A percentile compares a stretch with the other conserved stretches of the same genome.
phyloP scores from a whole-genome alignment of 2,888 invertebrate genomes.

The Dasypolia templi region DNA sequence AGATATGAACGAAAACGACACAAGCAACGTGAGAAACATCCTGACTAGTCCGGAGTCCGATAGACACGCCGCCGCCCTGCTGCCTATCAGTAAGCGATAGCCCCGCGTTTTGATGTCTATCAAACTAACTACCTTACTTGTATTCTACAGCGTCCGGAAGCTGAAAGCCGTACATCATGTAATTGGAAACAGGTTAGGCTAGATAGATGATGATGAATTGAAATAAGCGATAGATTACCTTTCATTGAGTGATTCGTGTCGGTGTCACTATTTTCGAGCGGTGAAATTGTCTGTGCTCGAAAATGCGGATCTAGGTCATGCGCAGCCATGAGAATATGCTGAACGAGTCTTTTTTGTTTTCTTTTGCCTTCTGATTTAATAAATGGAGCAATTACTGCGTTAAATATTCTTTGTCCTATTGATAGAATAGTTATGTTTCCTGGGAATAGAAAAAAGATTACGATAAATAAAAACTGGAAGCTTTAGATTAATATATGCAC shows the following conservation, averaged over 20 bases:
- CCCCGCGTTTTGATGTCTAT: too few species aligned
- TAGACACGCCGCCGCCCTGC: too few species aligned
- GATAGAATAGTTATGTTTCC: not conserved
- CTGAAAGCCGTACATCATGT: not conserved
- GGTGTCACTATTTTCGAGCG: not conserved
- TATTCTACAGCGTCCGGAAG: not conserved
- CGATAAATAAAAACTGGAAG: not conserved
- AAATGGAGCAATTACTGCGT: not conserved
- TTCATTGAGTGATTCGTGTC: not conserved
- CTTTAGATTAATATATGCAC: not conserved
- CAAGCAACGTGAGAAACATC: too few species aligned
- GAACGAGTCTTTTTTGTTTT: slow-evolving; percentile 12
- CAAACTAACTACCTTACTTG: not conserved
- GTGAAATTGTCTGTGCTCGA: not conserved
- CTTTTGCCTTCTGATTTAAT: slow-evolving; percentile 2
- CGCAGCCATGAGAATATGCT: not conserved
- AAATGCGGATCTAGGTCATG: not conserved
- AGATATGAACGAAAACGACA: too few species aligned
- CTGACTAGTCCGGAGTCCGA: too few species aligned
- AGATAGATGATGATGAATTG: not conserved
- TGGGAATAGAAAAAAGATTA: slow-evolving; percentile 12
- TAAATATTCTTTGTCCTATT: not conserved
- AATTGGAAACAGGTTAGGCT: not conserved
- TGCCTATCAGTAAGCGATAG: too few species aligned
- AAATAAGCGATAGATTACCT: slow-evolving; percentile 18